These are phyloP conservation scores for Psittacus erithacus DNA, from an alignment of 2,113 vertebrate species.

Conservation along the genomic window DNA sequence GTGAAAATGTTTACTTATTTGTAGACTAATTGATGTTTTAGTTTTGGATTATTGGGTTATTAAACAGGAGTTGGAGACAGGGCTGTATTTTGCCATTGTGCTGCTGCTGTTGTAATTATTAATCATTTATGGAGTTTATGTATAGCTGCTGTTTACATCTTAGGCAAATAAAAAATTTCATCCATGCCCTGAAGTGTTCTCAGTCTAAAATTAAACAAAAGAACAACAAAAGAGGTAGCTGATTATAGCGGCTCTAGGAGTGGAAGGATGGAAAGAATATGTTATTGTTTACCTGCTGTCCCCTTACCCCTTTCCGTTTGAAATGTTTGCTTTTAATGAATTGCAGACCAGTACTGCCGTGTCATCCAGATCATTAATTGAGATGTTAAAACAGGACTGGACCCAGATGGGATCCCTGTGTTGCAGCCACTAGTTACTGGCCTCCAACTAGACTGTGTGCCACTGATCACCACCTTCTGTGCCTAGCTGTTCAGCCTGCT, in stretches of 20 bases:
- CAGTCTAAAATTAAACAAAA: slow-evolving; percentile 24
- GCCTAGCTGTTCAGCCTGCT: background rate
- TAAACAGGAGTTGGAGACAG: background rate
- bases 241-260: background rate
- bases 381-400: background rate
- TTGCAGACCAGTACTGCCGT: background rate
- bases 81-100: background rate
- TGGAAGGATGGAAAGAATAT: background rate
- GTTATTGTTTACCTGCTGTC: background rate
- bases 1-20: background rate
- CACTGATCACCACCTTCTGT: background rate
- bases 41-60: background rate
- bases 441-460: background rate
- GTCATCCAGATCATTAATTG: background rate
- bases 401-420: background rate
- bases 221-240: background rate
- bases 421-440: background rate
- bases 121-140: slow-evolving; percentile 17
- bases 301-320: background rate
- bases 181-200: slow-evolving; percentile 20
- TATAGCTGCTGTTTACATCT: background rate
- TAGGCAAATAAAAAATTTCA: slow-evolving; percentile 11
- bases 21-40: background rate
- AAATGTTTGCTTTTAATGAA: background rate
- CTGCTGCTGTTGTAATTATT: background rate